Percentiles rank a stretch among this genome's conserved stretches.
These are phyloP conservation scores for Campylorhamphus procurvoides DNA, from an alignment of 2,113 vertebrate genomes.

Conservation along the genomic window DNA sequence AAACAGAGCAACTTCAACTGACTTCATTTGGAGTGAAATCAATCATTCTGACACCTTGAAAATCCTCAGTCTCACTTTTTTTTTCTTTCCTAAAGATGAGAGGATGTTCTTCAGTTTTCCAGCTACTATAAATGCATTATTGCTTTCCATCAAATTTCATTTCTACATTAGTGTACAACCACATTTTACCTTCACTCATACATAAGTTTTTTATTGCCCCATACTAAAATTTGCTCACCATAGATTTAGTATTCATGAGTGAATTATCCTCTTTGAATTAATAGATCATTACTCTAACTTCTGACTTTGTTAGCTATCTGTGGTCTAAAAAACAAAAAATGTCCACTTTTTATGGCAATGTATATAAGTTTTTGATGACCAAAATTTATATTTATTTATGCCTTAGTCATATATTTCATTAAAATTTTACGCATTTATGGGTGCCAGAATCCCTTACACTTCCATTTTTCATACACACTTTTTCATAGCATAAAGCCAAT, in stretches of 20 bases:
- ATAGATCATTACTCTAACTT: background rate
- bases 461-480: background rate
- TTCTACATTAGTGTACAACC: background rate
- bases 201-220: background rate
- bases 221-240: background rate
- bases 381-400: background rate
- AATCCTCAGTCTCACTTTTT: background rate
- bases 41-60: background rate
- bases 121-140: background rate
- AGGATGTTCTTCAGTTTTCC: background rate
- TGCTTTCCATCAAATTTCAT: background rate
- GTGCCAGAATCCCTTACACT: background rate
- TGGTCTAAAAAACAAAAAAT: background rate
- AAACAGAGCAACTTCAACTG: background rate
- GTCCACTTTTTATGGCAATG: background rate
- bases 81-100: background rate
- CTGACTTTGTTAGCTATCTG: background rate
- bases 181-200: background rate
- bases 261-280: background rate
- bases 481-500: background rate
- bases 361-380: background rate
- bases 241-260: background rate
- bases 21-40: background rate
- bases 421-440: background rate
- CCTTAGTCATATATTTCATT: background rate